A percentile compares a stretch with the other conserved stretches of the same genome.
Conservation (phyloP, 1,140 invertebrate genomes). For the Pectinophora gossypiella region DNA sequence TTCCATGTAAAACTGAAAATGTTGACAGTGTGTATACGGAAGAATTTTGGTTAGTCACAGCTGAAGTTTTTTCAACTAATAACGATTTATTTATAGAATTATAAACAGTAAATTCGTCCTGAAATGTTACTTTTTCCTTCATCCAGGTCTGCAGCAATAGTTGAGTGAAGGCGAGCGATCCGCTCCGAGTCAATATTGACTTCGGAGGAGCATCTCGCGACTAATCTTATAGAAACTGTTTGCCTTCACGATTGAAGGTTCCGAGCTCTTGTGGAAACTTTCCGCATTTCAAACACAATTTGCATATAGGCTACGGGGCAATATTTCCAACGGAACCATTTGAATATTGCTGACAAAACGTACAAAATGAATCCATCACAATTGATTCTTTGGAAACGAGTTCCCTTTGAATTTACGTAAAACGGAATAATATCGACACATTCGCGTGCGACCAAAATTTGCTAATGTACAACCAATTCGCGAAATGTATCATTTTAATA, state of each 20-base stretch:
- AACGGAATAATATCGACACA: no score
- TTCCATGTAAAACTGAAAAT: no score
- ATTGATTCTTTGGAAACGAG: slow-evolving; percentile 17
- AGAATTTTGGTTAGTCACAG: no score
- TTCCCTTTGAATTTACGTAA: no score
- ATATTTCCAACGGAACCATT: slow-evolving; percentile 57
- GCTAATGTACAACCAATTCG: no score
- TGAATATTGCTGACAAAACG: slow-evolving; percentile 59
- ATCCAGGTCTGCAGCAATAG: not conserved
- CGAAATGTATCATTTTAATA: no score
- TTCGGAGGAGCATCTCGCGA: slow-evolving; percentile 40
- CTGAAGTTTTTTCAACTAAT: no score
- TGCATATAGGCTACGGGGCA: slow-evolving; percentile 58
- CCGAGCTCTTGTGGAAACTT: slow-evolving; percentile 47
- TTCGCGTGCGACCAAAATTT: no score
- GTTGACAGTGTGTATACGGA: no score
- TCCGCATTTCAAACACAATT: slow-evolving; percentile 58
- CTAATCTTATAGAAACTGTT: slow-evolving; percentile 66
- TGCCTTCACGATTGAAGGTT: slow-evolving; percentile 53
- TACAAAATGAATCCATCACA: slow-evolving; percentile 35
- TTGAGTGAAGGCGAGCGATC: slow-evolving; percentile 4
- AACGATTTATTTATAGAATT: not conserved
- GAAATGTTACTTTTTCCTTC: not conserved
- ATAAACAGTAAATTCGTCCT: not conserved
- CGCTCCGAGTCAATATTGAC: slow-evolving; percentile 45